A percentile compares a stretch with the other conserved stretches of the same genome.
These are phyloP conservation scores for Drosophila quinaria DNA, from an alignment of 2,888 invertebrate species.

Conservation along the genomic window DNA sequence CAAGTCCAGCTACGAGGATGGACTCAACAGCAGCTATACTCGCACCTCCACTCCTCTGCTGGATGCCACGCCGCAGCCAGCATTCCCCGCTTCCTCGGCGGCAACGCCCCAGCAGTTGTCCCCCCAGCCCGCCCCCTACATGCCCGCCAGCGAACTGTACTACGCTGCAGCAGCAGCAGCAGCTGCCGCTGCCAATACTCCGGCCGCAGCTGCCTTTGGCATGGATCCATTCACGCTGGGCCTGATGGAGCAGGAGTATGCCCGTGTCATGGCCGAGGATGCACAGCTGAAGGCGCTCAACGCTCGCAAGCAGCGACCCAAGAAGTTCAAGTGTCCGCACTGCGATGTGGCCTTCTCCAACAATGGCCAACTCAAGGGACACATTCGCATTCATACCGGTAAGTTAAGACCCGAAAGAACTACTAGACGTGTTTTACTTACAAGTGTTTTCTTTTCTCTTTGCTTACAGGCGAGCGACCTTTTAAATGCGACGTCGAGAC, in stretches of 20 bases:
- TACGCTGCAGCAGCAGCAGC: conserved; percentile 76
- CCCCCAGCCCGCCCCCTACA: conserved; percentile 44
- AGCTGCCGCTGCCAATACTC: conserved; percentile 53
- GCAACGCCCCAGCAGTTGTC: conserved; percentile 49
- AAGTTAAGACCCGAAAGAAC: conserved; percentile 66
- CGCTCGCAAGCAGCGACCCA: conserved; percentile 92
- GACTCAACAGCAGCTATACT: conserved; percentile 66
- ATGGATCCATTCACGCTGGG: conserved; percentile 84
- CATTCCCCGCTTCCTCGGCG: conserved; percentile 33
- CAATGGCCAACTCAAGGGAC: conserved; percentile 96
- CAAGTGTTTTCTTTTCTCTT: neutral
- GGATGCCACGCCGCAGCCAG: conserved; percentile 61
- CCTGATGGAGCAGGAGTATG: conserved; percentile 90
- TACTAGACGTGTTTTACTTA: conserved; percentile 31
- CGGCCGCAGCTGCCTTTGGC: conserved; percentile 69
- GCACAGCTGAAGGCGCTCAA: conserved; percentile 89
- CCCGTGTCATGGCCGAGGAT: conserved; percentile 90
- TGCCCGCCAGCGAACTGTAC: conserved; percentile 62
- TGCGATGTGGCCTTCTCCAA: conserved; percentile 97
- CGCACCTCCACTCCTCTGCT: conserved; percentile 59
- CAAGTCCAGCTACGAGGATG: conserved; percentile 76
- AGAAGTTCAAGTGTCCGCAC: conserved; percentile 96
- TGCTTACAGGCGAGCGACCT: conserved; percentile 90
- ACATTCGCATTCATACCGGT: conserved; percentile 96
- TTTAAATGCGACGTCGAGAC: conserved; percentile 94